phyloP scores from a whole-genome alignment of 2,113 vertebrate genomes.

The Sinocyclocheilus anophthalmus region DNA sequence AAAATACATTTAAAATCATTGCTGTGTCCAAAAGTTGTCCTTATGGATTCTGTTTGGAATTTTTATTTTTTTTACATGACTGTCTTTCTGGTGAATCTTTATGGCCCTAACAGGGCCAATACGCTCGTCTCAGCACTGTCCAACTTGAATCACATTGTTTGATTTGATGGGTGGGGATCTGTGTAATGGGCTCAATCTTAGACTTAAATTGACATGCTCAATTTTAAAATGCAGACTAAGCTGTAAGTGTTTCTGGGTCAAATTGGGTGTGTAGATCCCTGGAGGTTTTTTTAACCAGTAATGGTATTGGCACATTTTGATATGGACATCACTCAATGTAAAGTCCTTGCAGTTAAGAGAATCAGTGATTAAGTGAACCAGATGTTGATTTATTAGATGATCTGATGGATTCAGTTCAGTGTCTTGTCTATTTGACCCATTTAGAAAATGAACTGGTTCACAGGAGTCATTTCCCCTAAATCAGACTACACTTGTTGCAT shows the following conservation, averaged over 20 bases:
- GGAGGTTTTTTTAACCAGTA: constrained; percentile 1
- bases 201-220: not conserved
- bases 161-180: not conserved
- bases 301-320: not conserved
- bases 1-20: not conserved
- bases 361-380: not conserved
- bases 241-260: constrained; percentile 16
- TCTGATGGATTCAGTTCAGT: not conserved
- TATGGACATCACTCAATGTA: not conserved
- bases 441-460: not conserved
- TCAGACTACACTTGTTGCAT: not conserved
- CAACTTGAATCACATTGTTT: constrained; percentile 10
- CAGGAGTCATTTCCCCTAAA: not conserved
- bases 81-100: not conserved
- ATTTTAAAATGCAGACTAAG: constrained; percentile 2
- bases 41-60: too few relatives aligned
- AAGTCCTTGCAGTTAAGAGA: not conserved
- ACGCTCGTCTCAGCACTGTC: constrained; percentile 7
- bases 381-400: not conserved
- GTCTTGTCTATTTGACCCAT: not conserved
- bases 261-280: constrained; percentile 1
- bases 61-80: not conserved
- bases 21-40: not conserved
- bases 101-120: not conserved
- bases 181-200: not conserved